Evolutionary conservation across 2,888 invertebrate species (phyloP).

Genomic region (Aphodius sticticus): DNA sequence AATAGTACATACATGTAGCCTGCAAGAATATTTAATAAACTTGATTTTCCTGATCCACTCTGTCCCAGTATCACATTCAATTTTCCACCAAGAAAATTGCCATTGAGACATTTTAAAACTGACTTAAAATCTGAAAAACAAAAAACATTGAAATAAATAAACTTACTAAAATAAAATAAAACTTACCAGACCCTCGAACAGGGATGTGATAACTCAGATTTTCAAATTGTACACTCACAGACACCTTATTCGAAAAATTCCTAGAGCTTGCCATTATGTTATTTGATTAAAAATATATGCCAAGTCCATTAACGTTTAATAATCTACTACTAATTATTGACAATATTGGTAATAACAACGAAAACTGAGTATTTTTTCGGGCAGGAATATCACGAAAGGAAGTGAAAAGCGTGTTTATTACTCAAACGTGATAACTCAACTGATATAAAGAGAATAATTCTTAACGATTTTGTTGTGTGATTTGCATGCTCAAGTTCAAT

Average conservation of each 20-base stretch:
- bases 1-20: slow-evolving; percentile 25
- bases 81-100: slow-evolving; percentile 19
- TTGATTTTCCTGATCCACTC: slow-evolving; percentile 32
- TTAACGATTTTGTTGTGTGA: too few relatives aligned
- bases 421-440: too few relatives aligned
- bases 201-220: not conserved
- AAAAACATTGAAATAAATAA: not conserved
- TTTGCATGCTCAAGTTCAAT: too few relatives aligned
- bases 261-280: not conserved
- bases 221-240: not conserved
- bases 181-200: not conserved
- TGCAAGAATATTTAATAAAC: slow-evolving; percentile 29
- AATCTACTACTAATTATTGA: too few relatives aligned
- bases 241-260: not conserved
- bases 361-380: too few relatives aligned
- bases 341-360: too few relatives aligned
- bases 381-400: too few relatives aligned
- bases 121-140: slow-evolving; percentile 44
- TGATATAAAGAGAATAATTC: too few relatives aligned
- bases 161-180: not conserved
- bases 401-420: too few relatives aligned
- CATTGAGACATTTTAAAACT: slow-evolving; percentile 67
- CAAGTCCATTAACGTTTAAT: too few relatives aligned
- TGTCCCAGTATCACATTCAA: slow-evolving; percentile 29
- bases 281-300: not conserved